These are phyloP conservation scores for Lacanobia oleracea DNA, from an alignment of 2,888 invertebrate species.

Conservation along the genomic window DNA sequence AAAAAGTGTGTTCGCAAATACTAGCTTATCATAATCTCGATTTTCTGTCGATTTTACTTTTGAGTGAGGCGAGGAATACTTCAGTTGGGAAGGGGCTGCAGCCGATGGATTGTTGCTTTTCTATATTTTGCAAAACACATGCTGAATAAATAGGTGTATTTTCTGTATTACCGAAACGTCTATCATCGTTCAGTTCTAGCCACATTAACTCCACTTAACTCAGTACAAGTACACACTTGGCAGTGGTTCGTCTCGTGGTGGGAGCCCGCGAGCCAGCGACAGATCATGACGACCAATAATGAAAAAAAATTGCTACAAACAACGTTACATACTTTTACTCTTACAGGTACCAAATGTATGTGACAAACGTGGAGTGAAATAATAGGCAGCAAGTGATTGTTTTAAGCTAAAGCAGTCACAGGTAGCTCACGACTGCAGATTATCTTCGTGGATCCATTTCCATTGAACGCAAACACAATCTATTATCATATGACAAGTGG, in stretches of 20 bases:
- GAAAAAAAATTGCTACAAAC: not conserved
- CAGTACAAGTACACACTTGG: slow-evolving; percentile 8
- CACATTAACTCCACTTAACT: not conserved
- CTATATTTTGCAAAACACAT: not conserved
- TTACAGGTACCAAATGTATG: not conserved
- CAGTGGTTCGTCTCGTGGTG: not conserved
- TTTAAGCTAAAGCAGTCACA: no score
- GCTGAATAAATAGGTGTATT: not conserved
- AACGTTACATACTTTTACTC: no score
- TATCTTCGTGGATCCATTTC: not conserved
- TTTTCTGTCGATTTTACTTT: slow-evolving; percentile 2
- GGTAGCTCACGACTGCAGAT: not conserved
- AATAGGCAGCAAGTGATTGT: not conserved
- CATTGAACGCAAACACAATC: not conserved
- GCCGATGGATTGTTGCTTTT: not conserved
- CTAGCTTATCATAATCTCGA: not conserved
- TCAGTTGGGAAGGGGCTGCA: not conserved
- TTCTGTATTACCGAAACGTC: not conserved
- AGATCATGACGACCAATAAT: not conserved
- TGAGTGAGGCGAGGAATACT: not conserved
- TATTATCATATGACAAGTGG: not conserved
- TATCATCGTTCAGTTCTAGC: not conserved
- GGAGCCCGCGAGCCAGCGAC: no score
- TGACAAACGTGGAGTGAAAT: not conserved
- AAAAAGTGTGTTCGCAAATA: not conserved